Evolutionary conservation across 92 coral and sea anemone genomes (phyloP).

Genomic region (Zoanthus sociatus): DNA sequence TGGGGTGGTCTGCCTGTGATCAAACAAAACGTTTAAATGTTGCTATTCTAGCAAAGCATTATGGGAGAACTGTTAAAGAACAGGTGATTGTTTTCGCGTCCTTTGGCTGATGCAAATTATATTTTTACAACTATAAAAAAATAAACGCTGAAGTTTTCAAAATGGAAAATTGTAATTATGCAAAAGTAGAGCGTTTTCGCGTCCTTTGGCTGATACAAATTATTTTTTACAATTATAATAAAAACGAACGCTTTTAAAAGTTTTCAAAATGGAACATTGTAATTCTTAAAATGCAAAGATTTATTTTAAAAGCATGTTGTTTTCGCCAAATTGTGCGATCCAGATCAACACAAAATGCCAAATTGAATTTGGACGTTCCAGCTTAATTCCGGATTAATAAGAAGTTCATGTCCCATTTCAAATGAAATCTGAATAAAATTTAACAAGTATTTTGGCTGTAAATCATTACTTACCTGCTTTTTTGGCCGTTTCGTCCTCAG

Average conservation of each 20-base stretch:
- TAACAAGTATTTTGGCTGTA: background rate
- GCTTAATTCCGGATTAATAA: background rate
- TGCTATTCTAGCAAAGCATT: background rate
- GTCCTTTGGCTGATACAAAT: constrained; percentile 6
- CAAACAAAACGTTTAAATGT: background rate
- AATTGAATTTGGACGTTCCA: background rate
- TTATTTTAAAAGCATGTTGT: background rate
- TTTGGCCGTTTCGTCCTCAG: constrained; percentile 35
- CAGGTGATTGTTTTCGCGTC: constrained; percentile 33
- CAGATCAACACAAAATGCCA: background rate
- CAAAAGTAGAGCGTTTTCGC: constrained; percentile 9
- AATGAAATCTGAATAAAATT: background rate
- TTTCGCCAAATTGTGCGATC: too few species aligned
- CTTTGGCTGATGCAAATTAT: constrained; percentile 1
- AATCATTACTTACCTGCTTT: constrained; percentile 10
- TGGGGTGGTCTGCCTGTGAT: too few species aligned
- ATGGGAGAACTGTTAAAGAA: background rate
- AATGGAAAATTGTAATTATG: background rate
- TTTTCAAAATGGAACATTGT: background rate
- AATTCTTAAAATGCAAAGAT: background rate
- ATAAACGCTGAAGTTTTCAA: background rate
- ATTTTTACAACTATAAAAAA: background rate
- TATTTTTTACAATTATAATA: background rate
- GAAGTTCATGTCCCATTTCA: background rate
- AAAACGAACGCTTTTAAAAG: background rate